Percentiles rank a stretch among this genome's conserved stretches.
phyloP scores from a whole-genome alignment of 2,888 invertebrate genomes.

The Rhagonycha lutea region DNA sequence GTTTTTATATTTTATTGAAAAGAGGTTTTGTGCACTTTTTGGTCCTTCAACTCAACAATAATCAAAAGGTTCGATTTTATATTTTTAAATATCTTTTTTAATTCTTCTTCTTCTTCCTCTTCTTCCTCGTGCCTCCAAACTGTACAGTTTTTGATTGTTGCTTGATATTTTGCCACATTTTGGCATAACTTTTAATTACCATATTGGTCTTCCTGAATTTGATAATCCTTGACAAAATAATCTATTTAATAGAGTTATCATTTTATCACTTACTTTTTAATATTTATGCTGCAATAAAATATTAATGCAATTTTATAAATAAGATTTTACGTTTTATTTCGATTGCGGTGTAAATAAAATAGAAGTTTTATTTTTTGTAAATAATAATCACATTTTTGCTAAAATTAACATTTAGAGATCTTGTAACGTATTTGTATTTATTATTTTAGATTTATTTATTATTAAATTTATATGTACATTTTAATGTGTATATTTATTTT shows the following conservation, averaged over 20 bases:
- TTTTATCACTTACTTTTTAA: background rate
- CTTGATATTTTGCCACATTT: background rate
- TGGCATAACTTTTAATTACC: background rate
- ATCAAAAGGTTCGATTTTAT: background rate
- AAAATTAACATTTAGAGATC: background rate
- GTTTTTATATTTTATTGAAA: constrained; percentile 5
- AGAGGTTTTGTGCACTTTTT: constrained; percentile 2
- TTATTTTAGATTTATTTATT: constrained; percentile 6
- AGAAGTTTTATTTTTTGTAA: background rate
- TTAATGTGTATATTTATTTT: background rate
- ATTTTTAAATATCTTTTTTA: background rate
- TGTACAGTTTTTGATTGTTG: constrained; percentile 14
- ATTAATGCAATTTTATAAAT: background rate
- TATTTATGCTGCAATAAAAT: background rate
- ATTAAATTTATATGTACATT: constrained; percentile 4
- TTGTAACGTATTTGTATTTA: constrained; percentile 8
- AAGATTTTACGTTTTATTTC: background rate
- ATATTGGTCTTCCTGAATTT: constrained; percentile 8
- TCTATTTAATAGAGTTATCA: background rate
- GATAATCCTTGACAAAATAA: background rate
- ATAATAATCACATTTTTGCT: background rate
- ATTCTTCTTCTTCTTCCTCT: constrained; percentile 4
- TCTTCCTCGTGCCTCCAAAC: constrained; percentile 15
- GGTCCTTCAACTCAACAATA: background rate
- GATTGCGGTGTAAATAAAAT: background rate